A percentile compares a stretch with the other conserved stretches of the same genome.
These are phyloP conservation scores for Yoshiicerus persimilis DNA, from an alignment of 1,140 invertebrate species.

Conservation along the genomic window DNA sequence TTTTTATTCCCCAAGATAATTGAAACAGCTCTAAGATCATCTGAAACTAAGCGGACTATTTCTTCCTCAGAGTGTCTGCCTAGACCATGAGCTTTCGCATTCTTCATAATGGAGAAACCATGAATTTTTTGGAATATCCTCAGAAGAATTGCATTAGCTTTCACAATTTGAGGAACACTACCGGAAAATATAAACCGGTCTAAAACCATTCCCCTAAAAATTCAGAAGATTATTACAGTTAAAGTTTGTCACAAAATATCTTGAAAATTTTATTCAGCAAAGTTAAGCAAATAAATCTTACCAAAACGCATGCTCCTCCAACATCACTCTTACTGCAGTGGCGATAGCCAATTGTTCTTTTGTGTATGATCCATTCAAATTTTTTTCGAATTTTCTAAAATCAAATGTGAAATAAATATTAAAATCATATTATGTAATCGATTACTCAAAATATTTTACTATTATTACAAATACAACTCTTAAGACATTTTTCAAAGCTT, in stretches of 20 bases:
- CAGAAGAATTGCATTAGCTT: not conserved
- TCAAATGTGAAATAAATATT: not conserved
- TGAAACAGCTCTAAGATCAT: conserved; percentile 37
- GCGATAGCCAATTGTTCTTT: not conserved
- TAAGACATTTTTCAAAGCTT: not conserved
- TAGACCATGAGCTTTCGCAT: conserved; percentile 26
- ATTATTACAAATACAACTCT: no score
- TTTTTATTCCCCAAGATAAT: conserved; percentile 39
- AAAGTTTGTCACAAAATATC: no score
- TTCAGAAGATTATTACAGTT: not conserved
- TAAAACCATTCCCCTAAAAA: conserved; percentile 25
- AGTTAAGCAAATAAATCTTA: conserved; percentile 2
- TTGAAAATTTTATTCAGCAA: no score
- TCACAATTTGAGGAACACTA: not conserved
- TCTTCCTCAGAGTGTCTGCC: conserved; percentile 15
- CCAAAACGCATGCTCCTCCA: conserved; percentile 39
- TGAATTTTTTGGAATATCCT: not conserved
- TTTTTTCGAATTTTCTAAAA: conserved; percentile 40
- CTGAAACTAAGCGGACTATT: not conserved
- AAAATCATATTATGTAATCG: no score
- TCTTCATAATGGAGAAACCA: not conserved
- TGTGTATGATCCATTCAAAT: not conserved
- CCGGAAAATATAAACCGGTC: not conserved
- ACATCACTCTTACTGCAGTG: conserved; percentile 15
- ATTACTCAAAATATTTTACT: no score